phyloP scores from a whole-genome alignment of 2,113 vertebrate species.

The Eulemur rufifrons region DNA sequence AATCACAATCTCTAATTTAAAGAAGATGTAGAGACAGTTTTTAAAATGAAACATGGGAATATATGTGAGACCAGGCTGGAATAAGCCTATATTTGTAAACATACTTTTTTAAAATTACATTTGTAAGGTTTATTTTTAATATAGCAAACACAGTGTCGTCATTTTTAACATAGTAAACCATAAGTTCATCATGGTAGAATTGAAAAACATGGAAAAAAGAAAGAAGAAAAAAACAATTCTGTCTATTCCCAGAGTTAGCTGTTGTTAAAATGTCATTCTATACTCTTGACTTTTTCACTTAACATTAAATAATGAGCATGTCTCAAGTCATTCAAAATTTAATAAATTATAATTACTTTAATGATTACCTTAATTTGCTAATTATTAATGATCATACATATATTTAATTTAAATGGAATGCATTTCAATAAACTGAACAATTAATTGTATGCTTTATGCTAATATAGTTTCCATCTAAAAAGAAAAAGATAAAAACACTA shows the following conservation, averaged over 20 bases:
- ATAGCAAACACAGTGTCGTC: neutral
- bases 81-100: neutral
- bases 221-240: neutral
- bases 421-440: neutral
- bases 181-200: neutral
- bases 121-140: neutral
- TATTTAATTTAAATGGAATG: neutral
- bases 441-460: neutral
- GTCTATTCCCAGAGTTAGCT: neutral
- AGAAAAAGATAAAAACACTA: neutral
- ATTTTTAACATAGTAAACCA: neutral
- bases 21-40: neutral
- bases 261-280: neutral
- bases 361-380: neutral
- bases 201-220: neutral
- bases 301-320: neutral
- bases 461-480: neutral
- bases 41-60: neutral
- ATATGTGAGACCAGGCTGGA: neutral
- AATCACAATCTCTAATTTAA: neutral
- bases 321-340: neutral
- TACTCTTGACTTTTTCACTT: neutral
- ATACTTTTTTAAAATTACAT: neutral
- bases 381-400: neutral
- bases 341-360: neutral